Base-by-base conservation (phyloP, 2,113 vertebrate species). In the Morphnarchus princeps region DNA sequence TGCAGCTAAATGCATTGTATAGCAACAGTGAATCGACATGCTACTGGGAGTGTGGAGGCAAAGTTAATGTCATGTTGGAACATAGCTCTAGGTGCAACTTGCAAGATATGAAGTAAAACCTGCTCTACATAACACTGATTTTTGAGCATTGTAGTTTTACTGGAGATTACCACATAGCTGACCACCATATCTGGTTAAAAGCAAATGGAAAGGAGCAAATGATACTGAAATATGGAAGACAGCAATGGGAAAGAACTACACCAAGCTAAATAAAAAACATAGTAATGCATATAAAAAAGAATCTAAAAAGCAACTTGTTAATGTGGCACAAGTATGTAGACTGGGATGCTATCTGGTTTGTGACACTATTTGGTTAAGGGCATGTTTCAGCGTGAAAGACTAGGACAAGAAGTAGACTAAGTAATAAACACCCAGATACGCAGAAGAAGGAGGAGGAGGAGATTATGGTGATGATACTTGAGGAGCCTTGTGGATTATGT, bases 11-110 rank as follows among this genome's bases (percentile, higher is more conserved):
- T 32, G 55, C 42, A 7, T 25, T 14, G 21, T 57, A 17, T 2
- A 70, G 54, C 42, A 87, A 47, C 61, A 80, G 45, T 0, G 0
- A 36, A 10, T 25, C 42, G 42, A 7, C 0, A 0, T 36, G 36
- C 58, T 65, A 43, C 43, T 40, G 58, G 20, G 71, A 49, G 13
- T 11, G 7, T 11, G 32, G 16, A 65, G 57, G 36, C 38, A 14
- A 11, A n/a, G 38, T n/a, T 29, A 45, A 24, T 32, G 72, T 40
- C 28, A 3, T 10, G 49, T 5, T 20, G 9, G 86, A 59, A 42
- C 40, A 49, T 28, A 32, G 1, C 25, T 66, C 12, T 29, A 36
- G 31, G 12, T 32, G 38, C 58, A 42, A 28, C 43, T 61, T 59
- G 50, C 63, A n/a, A 32, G 34, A 24, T 19, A 26, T 22, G 42